A percentile compares a stretch with the other conserved stretches of the same genome.
Evolutionary conservation across 2,113 vertebrate genomes (phyloP).

Genomic region (Heliornis fulica): DNA sequence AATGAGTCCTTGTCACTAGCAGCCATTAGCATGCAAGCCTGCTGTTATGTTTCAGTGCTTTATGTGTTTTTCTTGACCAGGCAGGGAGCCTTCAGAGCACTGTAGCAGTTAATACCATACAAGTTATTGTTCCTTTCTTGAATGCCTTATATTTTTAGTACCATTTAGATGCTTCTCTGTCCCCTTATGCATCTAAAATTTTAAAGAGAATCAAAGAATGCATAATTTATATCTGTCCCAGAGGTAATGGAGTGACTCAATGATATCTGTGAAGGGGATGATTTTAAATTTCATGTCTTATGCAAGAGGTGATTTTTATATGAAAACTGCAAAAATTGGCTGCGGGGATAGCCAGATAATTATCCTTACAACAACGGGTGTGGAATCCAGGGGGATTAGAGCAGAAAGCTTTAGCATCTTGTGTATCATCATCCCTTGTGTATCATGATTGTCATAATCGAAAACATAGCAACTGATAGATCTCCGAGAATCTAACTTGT

Average conservation of each 20-base stretch:
- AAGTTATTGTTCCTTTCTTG: conserved; percentile 70
- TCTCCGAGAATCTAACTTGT: neutral
- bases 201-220: conserved; percentile 72
- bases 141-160: conserved; percentile 66
- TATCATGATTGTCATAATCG: neutral
- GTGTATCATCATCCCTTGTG: neutral
- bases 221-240: conserved; percentile 77
- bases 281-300: conserved; percentile 82
- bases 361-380: conserved; percentile 74
- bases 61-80: conserved; percentile 66
- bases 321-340: conserved; percentile 74
- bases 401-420: neutral
- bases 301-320: conserved; percentile 82
- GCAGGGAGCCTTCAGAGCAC: conserved; percentile 46
- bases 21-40: conserved; percentile 70
- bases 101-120: conserved; percentile 51
- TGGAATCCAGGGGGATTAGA: conserved; percentile 48
- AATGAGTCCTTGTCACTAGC: conserved; percentile 71
- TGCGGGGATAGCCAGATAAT: conserved; percentile 78
- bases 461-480: conserved; percentile 31
- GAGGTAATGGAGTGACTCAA: conserved; percentile 76
- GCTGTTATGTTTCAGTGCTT: conserved; percentile 55
- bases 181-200: conserved; percentile 69
- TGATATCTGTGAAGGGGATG: conserved; percentile 72
- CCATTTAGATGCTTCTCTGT: conserved; percentile 55